Evolutionary conservation across 2,113 vertebrate genomes (phyloP), one percentile per base, ranked within the genome.

Genomic region (Hiodon tergisus): DNA sequence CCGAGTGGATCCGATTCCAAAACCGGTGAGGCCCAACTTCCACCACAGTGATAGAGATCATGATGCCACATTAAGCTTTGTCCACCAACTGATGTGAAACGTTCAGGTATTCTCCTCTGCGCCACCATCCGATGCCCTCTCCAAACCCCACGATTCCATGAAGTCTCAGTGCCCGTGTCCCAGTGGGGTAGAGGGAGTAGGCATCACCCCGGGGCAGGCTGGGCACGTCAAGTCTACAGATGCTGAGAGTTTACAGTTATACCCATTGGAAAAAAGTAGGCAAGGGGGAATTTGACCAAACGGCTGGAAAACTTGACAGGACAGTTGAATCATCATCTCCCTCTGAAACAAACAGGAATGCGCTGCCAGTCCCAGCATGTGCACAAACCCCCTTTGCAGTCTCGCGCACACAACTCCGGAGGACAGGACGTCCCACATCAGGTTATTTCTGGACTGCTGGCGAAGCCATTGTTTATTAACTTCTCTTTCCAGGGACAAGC

Each of bases 241-340:
- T 31, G 31, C 31, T 31, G 31, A 10, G 62, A 17, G 62, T 86
- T 79, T 82, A 86, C 82, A 86, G 82, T 85, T 87, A 85, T 82
- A 83, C 78, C 51, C 81, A 78, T 68, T 87, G 86, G 88, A 89
- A 63, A 70, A 46, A 71, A 71, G 88, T 88, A 88, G 80, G 69
- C 76, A 79, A 72, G 83, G 82, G 81, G 83, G 85, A 79, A 76
- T 88, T 81, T 9, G 57, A 83, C 83, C 69, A 77, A 79, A 79
- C 58, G 74, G 76, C 82, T 89, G 90, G 89, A 92, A 92, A 92
- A 88, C 87, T 76, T 90, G 86, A 90, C 82, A 87, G 81, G 82
- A 86, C 83, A 85, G 83, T 84, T 86, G 87, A 89, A 87, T 89
- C 89, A 85, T 89, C 81, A 72, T 66, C 80, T 79, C n/a, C 14